Percentiles rank a stretch among this genome's conserved stretches.
phyloP scores from a whole-genome alignment of 2,888 invertebrate species.

The Hoplodrina blanda region DNA sequence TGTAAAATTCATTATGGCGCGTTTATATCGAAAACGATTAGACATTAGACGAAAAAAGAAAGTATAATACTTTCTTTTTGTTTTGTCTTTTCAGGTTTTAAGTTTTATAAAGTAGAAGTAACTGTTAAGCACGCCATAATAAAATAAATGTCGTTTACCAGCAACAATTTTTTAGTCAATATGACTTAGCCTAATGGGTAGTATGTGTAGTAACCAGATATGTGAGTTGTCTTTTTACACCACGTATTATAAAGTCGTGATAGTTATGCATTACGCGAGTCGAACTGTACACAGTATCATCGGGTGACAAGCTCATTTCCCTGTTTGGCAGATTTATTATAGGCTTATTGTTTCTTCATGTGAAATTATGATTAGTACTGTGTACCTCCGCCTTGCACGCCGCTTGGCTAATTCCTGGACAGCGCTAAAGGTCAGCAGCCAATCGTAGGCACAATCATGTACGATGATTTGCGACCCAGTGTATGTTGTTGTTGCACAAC shows the following conservation, averaged over 20 bases:
- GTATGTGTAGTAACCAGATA: too few species aligned
- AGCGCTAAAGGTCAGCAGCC: slow-evolving; percentile 61
- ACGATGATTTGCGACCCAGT: slow-evolving; percentile 45
- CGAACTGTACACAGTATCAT: background rate
- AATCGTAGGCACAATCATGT: slow-evolving; percentile 50
- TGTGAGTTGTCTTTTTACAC: too few species aligned
- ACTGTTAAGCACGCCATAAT: too few species aligned
- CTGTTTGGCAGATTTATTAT: slow-evolving; percentile 21
- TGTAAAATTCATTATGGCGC: background rate
- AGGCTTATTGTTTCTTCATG: slow-evolving; percentile 47
- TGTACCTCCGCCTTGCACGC: slow-evolving; percentile 37
- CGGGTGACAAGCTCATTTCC: slow-evolving; percentile 12
- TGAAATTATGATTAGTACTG: slow-evolving; percentile 50
- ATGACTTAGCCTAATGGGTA: too few species aligned
- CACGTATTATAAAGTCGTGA: background rate
- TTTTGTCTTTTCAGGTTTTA: too few species aligned
- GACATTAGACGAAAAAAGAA: background rate
- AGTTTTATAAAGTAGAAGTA: too few species aligned
- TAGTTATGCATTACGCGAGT: slow-evolving; percentile 4
- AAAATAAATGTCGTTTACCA: too few species aligned
- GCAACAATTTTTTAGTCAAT: too few species aligned
- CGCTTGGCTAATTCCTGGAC: slow-evolving; percentile 74
- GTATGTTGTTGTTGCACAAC: slow-evolving; percentile 52
- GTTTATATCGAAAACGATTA: background rate
- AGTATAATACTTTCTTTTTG: too few species aligned